Evolutionary conservation across 2,113 vertebrate species (phyloP).

Genomic region (human (Homo sapiens)): GRCh38 chr12:102421001-102421500

Average conservation of each 20-base stretch:
- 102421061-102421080: not conserved
- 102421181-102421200: conserved; percentile 28
- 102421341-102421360: conserved; percentile 73
- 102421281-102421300: conserved; percentile 39
- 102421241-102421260: not conserved
- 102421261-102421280: not conserved
- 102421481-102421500: conserved; percentile 22
- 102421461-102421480: conserved; percentile 59
- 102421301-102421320: conserved; percentile 48
- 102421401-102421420: conserved; percentile 70
- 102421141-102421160: not conserved
- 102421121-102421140: conserved; percentile 20
- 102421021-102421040: not conserved
- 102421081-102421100: conserved; percentile 33
- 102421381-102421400: conserved; percentile 76
- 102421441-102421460: conserved; percentile 58
- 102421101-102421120: conserved; percentile 64
- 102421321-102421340: conserved; percentile 67
- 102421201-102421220: conserved; percentile 27
- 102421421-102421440: conserved; percentile 58
- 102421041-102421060: conserved; percentile 43
- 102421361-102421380: conserved; percentile 55
- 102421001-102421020: not conserved
- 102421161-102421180: conserved; percentile 50
- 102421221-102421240: conserved; percentile 17